Conservation (phyloP, 1,140 invertebrate genomes). For the Trichonephila clavata region DNA sequence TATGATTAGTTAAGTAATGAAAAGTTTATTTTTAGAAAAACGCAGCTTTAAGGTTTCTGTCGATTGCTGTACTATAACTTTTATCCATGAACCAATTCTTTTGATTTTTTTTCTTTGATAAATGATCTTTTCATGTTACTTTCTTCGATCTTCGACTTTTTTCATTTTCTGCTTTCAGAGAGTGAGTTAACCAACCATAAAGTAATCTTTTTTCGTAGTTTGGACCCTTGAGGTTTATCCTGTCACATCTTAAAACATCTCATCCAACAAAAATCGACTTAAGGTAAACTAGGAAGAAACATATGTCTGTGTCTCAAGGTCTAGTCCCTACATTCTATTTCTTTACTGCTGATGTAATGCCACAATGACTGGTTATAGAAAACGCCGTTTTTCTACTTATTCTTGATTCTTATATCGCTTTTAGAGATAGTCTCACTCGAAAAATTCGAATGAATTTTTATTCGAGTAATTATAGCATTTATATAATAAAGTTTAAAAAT, state of each 20-base stretch:
- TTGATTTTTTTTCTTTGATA: neutral
- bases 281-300: neutral
- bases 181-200: neutral
- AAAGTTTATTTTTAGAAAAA: too few relatives aligned
- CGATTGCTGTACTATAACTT: too few relatives aligned
- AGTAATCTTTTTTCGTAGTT: neutral
- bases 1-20: too few relatives aligned
- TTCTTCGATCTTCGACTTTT: neutral
- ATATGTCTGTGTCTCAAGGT: conserved; percentile 30
- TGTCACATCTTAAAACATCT: neutral
- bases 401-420: too few relatives aligned
- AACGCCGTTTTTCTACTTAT: neutral
- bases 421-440: too few relatives aligned
- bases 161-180: neutral
- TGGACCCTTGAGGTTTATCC: neutral
- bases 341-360: neutral
- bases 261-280: conserved; percentile 8
- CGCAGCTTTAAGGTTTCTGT: too few relatives aligned
- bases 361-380: neutral
- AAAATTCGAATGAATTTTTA: too few relatives aligned
- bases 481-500: too few relatives aligned
- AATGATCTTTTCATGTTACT: neutral
- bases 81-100: too few relatives aligned
- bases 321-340: neutral
- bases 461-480: too few relatives aligned